Base-by-base conservation (phyloP, 2,113 vertebrate genomes). In the Todiramphus saurophagus region DNA sequence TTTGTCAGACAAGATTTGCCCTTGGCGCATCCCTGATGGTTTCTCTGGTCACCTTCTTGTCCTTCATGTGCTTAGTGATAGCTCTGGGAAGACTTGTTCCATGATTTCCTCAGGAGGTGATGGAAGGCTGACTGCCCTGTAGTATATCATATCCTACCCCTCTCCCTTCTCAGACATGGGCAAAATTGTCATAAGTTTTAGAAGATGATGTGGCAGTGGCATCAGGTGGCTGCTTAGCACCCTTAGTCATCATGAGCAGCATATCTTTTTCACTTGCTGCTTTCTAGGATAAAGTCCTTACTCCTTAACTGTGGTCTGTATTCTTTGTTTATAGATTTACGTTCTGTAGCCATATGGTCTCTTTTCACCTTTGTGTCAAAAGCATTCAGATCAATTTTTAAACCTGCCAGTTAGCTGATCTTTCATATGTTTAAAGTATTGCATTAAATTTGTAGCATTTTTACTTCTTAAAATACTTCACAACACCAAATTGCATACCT, bases 331-430 rank as follows among this genome's bases (percentile, higher is more conserved):
- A 53, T 86, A 35, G 31, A 69, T 95, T 92, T 90, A 70, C 70
- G 76, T 62, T 76, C 28, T 23, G 37, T 81, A 70, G 79, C 63
- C 59, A 28, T 24, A 77, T 41, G 62, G 41, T 59, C 17, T 19
- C 66, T 87, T 70, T 43, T 78, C 41, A 43, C 63, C 59, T 83
- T 37, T 74, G 59, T 67, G 86, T 95, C 90, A 83, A 90, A 62
- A 92, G 66, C 30, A 77, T 50, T 80, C 51, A 90, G 5, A 92
- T 83, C 68, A 74, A 93, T 96, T 96, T 91, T 27, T 83, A 91
- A 90, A 93, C 43, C 39, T 91, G 77, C 64, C 93, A 87, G 55
- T 77, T 91, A 62, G 50, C 33, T 83, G 60, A 89, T 91, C 51
- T 94, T 89, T 82, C 83, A 39, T 91, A 9, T 91, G 75, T 81